A percentile compares a stretch with the other conserved stretches of the same genome.
These are phyloP conservation scores for Urocolius indicus DNA, from an alignment of 2,113 vertebrate species.

Conservation along the genomic window DNA sequence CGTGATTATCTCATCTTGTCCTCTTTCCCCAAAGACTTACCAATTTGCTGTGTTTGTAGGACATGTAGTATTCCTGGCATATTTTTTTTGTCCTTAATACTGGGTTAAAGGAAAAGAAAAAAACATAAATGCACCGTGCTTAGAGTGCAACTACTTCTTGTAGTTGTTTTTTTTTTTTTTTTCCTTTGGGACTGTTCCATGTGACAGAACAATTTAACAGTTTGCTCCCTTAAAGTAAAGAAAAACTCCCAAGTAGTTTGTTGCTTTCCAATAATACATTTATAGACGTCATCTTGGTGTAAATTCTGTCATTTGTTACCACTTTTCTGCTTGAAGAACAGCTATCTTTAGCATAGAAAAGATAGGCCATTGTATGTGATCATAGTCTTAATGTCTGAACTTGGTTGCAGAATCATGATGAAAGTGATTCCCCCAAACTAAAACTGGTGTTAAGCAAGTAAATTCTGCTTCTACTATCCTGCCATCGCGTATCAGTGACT, in stretches of 20 bases:
- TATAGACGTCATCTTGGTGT: neutral
- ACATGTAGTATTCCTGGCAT: neutral
- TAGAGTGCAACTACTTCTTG: neutral
- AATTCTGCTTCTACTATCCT: neutral
- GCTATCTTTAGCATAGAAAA: neutral
- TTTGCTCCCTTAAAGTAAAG: neutral
- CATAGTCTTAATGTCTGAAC: neutral
- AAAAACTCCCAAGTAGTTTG: neutral
- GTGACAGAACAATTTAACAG: neutral
- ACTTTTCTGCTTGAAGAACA: neutral
- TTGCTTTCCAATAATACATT: neutral
- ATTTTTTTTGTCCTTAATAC: neutral
- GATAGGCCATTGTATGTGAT: neutral
- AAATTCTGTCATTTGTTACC: neutral
- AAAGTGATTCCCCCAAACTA: neutral
- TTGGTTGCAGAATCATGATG: neutral
- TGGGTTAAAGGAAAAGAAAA: neutral
- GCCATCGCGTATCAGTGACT: neutral
- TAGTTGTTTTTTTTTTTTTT: neutral
- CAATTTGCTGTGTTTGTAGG: neutral
- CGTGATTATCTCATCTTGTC: neutral
- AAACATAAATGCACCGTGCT: neutral
- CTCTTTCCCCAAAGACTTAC: neutral
- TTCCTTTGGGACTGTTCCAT: too few species aligned
- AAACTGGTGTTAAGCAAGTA: neutral